Evolutionary conservation across 2,797 vertebrate genomes (phyloP), one percentile per base, ranked within the genome.

Genomic region (Molossus molossus): DNA sequence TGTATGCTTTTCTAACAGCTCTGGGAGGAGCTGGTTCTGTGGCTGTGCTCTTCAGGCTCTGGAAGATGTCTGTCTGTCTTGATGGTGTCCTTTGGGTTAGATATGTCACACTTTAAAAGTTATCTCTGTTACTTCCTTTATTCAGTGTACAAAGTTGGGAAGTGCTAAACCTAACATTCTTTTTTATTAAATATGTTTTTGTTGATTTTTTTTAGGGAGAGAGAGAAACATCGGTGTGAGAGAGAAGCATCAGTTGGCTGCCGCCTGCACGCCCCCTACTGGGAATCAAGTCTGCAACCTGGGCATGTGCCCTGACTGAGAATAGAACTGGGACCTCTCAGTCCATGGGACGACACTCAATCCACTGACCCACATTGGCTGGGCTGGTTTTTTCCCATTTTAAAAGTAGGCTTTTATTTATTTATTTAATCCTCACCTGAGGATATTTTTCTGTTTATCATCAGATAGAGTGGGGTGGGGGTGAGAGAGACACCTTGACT

Each of bases 91-190:
- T 8, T 6, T 64, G 62, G 7, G 53, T 29, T 67, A 15, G 62
- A 25, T 70, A 13, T 1, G 45, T 87, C n/a, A 81, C 20, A 64
- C 33, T 95, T 89, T 27, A 77, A 60, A 92, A 53, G 12, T 58
- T 40, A 50, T 11, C 33, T 86, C 53, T 91, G 9, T 79, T 37
- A 15, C 72, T 92, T 87, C 25, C 57, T 84, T 84, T 11, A 29
- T 90, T 90, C n/a, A 40, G 20, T 88, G 13, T 64, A 27, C 53
- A 86, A 93, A 93, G 29, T 64, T 91, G 50, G n/a, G 13, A 94
- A 73, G 48, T 83, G 10, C 58, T 94, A n/a, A 33, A 50, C 60
- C 67, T 79, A 85, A 75, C 48, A 45, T 94, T 92, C 77, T 62
- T 81, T 55, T 45, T 45, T 45, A 5, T 45, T 45, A 45, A 45